Percentiles rank a stretch among this genome's conserved stretches.
phyloP scores from a whole-genome alignment of 2,888 invertebrate species.

The Cantharis nigra region DNA sequence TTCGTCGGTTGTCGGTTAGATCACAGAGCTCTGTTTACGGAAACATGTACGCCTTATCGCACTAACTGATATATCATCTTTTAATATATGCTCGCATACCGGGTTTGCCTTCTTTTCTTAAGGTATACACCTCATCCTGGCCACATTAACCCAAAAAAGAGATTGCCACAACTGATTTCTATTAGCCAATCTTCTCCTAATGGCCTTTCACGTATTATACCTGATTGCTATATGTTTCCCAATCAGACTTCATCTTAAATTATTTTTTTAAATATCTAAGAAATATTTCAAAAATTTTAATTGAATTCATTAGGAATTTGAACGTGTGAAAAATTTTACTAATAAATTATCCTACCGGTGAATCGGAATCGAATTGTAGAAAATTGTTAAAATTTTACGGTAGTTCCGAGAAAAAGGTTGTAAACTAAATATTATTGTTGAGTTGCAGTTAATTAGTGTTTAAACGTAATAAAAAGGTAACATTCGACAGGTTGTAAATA shows the following conservation, averaged over 20 bases:
- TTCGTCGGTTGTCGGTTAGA: constrained; percentile 29
- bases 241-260: background rate
- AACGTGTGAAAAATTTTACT: background rate
- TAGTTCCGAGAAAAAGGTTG: background rate
- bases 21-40: constrained; percentile 26
- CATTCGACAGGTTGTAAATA: background rate
- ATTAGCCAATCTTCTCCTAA: background rate
- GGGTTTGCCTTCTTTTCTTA: background rate
- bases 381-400: background rate
- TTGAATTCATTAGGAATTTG: background rate
- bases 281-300: background rate
- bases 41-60: constrained; percentile 28
- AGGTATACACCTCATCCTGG: background rate
- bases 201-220: background rate
- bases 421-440: background rate
- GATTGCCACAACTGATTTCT: background rate
- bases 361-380: no score
- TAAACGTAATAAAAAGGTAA: background rate
- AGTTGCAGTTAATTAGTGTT: background rate
- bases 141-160: background rate
- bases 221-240: background rate
- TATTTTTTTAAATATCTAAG: background rate
- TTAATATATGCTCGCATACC: constrained; percentile 25
- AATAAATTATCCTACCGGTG: background rate
- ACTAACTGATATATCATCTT: constrained; percentile 27